phyloP scores from a whole-genome alignment of 2,113 vertebrate species.

The Cromileptes altivelis region DNA sequence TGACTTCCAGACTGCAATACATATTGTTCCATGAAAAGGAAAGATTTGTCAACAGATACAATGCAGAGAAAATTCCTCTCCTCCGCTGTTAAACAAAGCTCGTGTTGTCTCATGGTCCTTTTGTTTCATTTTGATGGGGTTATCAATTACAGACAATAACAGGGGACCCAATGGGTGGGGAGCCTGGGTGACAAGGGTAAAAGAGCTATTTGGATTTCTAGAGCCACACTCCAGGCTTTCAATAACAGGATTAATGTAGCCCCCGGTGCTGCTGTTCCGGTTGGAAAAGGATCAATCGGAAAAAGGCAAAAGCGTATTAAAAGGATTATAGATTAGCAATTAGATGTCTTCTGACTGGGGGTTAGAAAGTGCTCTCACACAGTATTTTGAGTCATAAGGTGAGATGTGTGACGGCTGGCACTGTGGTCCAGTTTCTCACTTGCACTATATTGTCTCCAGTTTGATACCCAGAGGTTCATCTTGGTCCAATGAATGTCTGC shows the following conservation, averaged over 20 bases:
- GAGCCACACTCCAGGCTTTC: constrained; percentile 85
- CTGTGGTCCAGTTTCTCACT: constrained; percentile 67
- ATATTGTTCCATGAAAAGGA: constrained; percentile 11
- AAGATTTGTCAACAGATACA: constrained; percentile 25
- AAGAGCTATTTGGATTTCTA: constrained; percentile 81
- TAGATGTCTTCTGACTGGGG: constrained; percentile 92
- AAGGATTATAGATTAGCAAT: constrained; percentile 99
- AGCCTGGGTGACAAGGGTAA: constrained; percentile 68
- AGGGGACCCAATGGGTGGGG: constrained; percentile 59
- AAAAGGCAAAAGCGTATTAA: constrained; percentile 92
- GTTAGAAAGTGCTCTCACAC: constrained; percentile 80
- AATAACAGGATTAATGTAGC: constrained; percentile 96
- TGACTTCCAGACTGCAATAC: not conserved
- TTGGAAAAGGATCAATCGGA: constrained; percentile 94
- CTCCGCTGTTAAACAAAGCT: not conserved
- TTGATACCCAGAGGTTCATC: constrained; percentile 43
- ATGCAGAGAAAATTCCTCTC: not conserved
- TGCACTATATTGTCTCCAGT: constrained; percentile 73
- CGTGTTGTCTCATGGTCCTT: constrained; percentile 41
- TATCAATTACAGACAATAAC: constrained; percentile 79
- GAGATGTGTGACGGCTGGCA: constrained; percentile 82
- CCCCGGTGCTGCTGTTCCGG: constrained; percentile 88
- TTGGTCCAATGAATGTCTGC: not conserved
- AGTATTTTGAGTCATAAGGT: constrained; percentile 79
- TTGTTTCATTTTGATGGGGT: constrained; percentile 66